phyloP scores from a whole-genome alignment of 2,113 vertebrate genomes.

The Raphicerus campestris region DNA sequence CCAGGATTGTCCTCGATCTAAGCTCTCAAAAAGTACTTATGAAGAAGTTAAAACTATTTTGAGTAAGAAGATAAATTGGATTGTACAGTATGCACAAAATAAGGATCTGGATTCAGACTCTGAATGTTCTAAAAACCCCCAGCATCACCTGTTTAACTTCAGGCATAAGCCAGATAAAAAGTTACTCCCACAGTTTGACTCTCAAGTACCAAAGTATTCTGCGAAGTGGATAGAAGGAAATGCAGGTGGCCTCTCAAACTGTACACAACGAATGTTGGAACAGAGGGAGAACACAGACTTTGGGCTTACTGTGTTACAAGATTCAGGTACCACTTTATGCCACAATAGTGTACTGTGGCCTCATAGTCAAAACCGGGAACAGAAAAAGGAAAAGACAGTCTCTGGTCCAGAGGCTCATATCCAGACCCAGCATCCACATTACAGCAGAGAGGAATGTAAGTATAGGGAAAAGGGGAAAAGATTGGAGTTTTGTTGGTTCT shows the following conservation, averaged over 20 bases:
- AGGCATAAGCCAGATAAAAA: conserved; percentile 87
- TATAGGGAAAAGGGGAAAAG: conserved; percentile 27
- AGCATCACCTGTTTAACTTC: conserved; percentile 87
- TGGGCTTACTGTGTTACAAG: conserved; percentile 81
- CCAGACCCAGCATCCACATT: conserved; percentile 66
- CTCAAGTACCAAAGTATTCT: conserved; percentile 93
- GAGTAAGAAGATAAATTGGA: conserved; percentile 94
- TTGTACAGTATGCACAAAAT: conserved; percentile 96
- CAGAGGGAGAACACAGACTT: conserved; percentile 79
- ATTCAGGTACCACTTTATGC: conserved; percentile 70
- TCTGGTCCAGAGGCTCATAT: conserved; percentile 45
- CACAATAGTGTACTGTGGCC: conserved; percentile 81
- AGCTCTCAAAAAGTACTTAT: conserved; percentile 91
- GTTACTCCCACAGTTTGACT: conserved; percentile 89
- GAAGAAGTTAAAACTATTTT: conserved; percentile 94
- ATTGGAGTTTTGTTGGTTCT: background rate
- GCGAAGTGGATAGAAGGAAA: conserved; percentile 85
- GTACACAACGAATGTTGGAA: conserved; percentile 83
- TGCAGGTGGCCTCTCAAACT: conserved; percentile 79
- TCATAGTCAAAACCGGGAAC: conserved; percentile 63
- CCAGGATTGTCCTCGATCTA: conserved; percentile 92
- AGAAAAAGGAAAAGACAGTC: conserved; percentile 76
- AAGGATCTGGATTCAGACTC: conserved; percentile 87
- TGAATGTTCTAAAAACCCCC: conserved; percentile 82
- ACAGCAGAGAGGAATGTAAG: conserved; percentile 91